Evolutionary conservation across 2,888 invertebrate species (phyloP), one percentile per base, ranked within the genome.

Genomic region (Pycnomerus fuliginosus): DNA sequence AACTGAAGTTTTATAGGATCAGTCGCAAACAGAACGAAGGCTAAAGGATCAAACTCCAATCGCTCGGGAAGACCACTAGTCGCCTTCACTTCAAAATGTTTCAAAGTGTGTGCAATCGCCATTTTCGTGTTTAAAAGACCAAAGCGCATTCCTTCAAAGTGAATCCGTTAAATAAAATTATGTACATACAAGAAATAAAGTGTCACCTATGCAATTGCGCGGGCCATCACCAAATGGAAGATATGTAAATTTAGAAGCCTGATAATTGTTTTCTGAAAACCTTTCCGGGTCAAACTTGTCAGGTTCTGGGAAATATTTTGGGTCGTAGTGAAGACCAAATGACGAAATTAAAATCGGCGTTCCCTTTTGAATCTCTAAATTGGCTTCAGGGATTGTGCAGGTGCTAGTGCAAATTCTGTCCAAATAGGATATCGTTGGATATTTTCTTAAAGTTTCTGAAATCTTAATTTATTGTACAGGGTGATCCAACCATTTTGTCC

Each of bases 391-490:
- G 7, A 70, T 31, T 3, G 29, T 46, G 48, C 64, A 71, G n/a
- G 48, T 25, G 16, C 55, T 50, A 2, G 51, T 58, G 36, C 57
- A 53, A 8, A 46, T 32, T 16, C 64, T 39, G 13, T 44, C 39
- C 10, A 63, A 14, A 2, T 56, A 22, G 1, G 59, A 42, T 1
- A 62, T 50, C 2, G 69, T 62, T 7, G 72, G 68, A 40, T 66
- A 66, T 27, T 64, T 54, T 15, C 73, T 52, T 11, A 72, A 50
- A 1, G 70, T 67, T 56, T 73, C 72, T 65, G 58, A 34, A 55
- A 61, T 20, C n/a, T n/a, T n/a, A n/a, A n/a, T n/a, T n/a, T n/a
- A n/a, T n/a, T n/a, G n/a, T n/a, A n/a, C n/a, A n/a, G n/a, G n/a
- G n/a, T n/a, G n/a, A n/a, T n/a, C n/a, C n/a, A n/a, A n/a, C n/a